These are phyloP conservation scores for Nemurella pictetii DNA, from an alignment of 2,888 invertebrate genomes.

Conservation along the genomic window DNA sequence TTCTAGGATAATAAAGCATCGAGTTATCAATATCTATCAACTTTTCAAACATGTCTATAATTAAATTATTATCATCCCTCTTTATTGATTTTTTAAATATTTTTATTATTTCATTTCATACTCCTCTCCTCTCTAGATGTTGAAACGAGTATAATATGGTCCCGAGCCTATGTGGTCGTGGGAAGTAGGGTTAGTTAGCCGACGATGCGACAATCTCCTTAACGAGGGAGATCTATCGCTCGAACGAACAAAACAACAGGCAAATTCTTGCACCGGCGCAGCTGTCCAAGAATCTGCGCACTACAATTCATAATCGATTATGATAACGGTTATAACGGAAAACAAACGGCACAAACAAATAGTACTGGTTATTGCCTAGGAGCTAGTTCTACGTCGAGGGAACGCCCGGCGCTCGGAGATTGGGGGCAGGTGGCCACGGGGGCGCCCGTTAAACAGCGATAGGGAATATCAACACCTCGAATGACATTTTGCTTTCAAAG, in stretches of 20 bases:
- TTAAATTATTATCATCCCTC: neutral
- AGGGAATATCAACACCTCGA: constrained; percentile 1
- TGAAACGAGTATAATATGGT: constrained; percentile 35
- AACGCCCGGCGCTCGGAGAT: no score
- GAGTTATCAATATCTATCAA: constrained; percentile 23
- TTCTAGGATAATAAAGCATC: constrained; percentile 8
- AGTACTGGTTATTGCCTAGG: constrained; percentile 3
- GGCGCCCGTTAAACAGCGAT: neutral
- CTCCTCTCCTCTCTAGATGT: constrained; percentile 30
- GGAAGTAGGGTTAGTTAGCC: neutral
- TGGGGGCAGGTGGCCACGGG: no score
- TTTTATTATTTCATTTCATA: constrained; percentile 23
- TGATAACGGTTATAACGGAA: constrained; percentile 7
- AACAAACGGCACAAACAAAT: constrained; percentile 7
- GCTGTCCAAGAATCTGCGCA: neutral
- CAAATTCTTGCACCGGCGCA: neutral
- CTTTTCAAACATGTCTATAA: constrained; percentile 24
- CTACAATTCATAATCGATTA: neutral
- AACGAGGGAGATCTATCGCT: neutral
- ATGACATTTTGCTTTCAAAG: neutral
- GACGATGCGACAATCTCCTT: neutral
- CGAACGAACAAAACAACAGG: neutral
- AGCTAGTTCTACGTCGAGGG: neutral
- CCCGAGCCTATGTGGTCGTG: constrained; percentile 37
- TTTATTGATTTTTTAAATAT: constrained; percentile 3